Evolutionary conservation across 2,797 vertebrate species (phyloP), one percentile per base, ranked within the genome.

Genomic region (Bradypodion pumilum): DNA sequence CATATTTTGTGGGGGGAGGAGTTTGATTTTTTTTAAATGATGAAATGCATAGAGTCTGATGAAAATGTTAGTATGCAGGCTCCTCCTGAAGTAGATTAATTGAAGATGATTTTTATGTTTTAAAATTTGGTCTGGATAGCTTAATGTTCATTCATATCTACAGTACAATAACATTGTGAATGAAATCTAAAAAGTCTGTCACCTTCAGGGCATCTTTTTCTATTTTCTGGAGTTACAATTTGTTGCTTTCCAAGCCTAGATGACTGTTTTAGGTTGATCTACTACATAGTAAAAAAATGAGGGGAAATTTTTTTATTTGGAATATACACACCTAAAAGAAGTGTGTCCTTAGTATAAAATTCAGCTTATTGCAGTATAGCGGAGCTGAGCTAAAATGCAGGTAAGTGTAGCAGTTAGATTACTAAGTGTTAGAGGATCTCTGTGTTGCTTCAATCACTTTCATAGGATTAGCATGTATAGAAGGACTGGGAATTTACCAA

Each of bases 161-260:
- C 52, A 77, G 25, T 7, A 0, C 13, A 59, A 70, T 27, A 52
- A 7, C 37, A 68, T 40, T 46, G 76, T 86, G 52, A 82, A 70
- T 72, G 89, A 88, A 37, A 35, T 46, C 68, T 0, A 32, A 16
- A 66, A 19, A 10, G 42, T 44, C 3, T 69, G 15, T 60, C 23
- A 8, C 23, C 70, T 82, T 46, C 42, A 66, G 1, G n/a, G 83
- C 78, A 87, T 37, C 75, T 85, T 74, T 79, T 40, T 49, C 60
- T 42, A 13, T 69, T 59, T 84, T 25, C 78, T 66, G 32, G 76
- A 86, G 85, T 88, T 81, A 49, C 59, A 23, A 12, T 86, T 85
- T 81, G 85, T 91, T 86, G 10, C 25, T 89, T 75, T 88, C 72
- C 0, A 86, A 73, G 90, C 85, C 90, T 90, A 90, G 90, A 82